A percentile compares a stretch with the other conserved stretches of the same genome.
These are phyloP conservation scores for Pseudolaguvia tuberculata DNA, from an alignment of 2,113 vertebrate species.

Conservation along the genomic window DNA sequence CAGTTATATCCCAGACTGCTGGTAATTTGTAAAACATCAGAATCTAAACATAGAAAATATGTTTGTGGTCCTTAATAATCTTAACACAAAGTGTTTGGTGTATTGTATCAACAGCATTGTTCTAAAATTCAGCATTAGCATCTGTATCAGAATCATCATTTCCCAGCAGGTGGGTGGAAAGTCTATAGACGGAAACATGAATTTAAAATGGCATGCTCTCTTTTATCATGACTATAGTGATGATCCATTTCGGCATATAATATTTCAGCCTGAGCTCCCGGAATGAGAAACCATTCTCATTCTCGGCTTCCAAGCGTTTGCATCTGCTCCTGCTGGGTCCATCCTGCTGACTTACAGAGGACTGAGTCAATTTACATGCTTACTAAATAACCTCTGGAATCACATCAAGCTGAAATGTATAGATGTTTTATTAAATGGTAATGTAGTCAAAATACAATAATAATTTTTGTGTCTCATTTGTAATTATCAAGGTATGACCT, in stretches of 20 bases:
- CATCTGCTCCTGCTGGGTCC: background rate
- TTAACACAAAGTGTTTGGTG: constrained; percentile 17
- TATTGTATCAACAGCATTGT: background rate
- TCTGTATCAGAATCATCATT: constrained; percentile 11
- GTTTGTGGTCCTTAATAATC: background rate
- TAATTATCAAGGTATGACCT: background rate
- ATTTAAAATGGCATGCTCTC: constrained; percentile 32
- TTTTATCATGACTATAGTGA: constrained; percentile 43
- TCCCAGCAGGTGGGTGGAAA: constrained; percentile 20
- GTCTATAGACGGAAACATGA: constrained; percentile 15
- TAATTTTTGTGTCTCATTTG: background rate
- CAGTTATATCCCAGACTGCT: too few species aligned
- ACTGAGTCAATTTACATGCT: background rate
- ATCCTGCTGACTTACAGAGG: background rate
- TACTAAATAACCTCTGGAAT: background rate
- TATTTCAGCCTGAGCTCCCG: constrained; percentile 23
- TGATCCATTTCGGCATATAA: constrained; percentile 38
- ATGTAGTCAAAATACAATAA: background rate
- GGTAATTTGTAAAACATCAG: too few species aligned
- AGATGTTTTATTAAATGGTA: background rate
- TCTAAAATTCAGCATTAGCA: constrained; percentile 6
- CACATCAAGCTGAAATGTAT: background rate
- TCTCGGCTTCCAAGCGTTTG: background rate
- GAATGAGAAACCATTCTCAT: background rate
- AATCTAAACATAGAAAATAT: too few species aligned